These are phyloP conservation scores for Arion vulgaris DNA, from an alignment of 1,140 invertebrate species.

Conservation along the genomic window DNA sequence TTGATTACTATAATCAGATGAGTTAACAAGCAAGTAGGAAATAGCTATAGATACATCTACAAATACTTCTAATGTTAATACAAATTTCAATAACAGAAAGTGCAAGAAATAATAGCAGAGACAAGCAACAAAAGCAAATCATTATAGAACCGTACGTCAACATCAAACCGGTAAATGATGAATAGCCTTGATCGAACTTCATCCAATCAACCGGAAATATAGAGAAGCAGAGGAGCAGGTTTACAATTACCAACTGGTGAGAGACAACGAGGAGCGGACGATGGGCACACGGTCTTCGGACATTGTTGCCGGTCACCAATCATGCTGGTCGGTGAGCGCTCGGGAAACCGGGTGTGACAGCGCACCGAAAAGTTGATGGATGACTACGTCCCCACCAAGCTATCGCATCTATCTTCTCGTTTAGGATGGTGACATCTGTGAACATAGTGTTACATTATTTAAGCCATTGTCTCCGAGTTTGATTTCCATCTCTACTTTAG, in stretches of 20 bases:
- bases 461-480: background rate
- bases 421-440: background rate
- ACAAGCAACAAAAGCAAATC: too few relatives aligned
- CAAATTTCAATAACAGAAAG: too few relatives aligned
- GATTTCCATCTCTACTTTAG: background rate
- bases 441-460: background rate
- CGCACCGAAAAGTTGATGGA: conserved; percentile 1
- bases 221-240: background rate
- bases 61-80: too few relatives aligned
- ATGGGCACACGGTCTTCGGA: background rate
- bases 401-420: background rate
- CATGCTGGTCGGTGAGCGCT: background rate
- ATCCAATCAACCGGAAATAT: background rate
- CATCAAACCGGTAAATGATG: background rate
- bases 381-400: background rate
- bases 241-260: conserved; percentile 5
- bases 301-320: background rate
- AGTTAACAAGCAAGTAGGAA: too few relatives aligned
- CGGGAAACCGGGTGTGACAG: background rate
- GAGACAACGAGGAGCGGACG: too few relatives aligned
- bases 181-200: background rate
- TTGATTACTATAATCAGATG: too few relatives aligned
- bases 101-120: too few relatives aligned
- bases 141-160: too few relatives aligned
- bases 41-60: too few relatives aligned